Conservation (phyloP, 2,797 vertebrate genomes). For the Gallinago nigripennis region DNA sequence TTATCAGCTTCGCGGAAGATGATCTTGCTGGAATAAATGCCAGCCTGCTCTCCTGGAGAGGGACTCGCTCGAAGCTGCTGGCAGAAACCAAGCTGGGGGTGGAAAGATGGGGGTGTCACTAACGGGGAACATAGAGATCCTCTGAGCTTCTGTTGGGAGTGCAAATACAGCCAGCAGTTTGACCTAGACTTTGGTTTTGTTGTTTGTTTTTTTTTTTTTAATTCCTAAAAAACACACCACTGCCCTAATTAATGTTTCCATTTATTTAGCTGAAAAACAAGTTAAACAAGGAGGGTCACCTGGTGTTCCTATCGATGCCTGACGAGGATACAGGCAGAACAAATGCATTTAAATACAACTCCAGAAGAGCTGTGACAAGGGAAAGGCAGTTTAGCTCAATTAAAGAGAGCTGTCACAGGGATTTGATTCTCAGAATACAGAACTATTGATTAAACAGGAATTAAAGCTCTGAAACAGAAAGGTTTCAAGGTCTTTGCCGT, state of each 20-base stretch:
- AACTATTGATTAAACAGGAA: constrained; percentile 53
- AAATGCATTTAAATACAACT: constrained; percentile 42
- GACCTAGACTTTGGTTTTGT: neutral
- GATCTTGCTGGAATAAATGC: constrained; percentile 40
- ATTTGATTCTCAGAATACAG: constrained; percentile 59
- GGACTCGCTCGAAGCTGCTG: neutral
- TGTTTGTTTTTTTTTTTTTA: too few species aligned
- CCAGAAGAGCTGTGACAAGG: constrained; percentile 49
- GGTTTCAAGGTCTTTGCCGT: constrained; percentile 56
- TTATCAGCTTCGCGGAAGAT: constrained; percentile 40
- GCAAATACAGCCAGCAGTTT: neutral
- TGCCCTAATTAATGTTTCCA: constrained; percentile 52
- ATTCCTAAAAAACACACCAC: neutral
- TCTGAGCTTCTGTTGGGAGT: neutral
- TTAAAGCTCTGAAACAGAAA: constrained; percentile 50
- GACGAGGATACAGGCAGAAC: constrained; percentile 21
- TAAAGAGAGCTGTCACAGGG: constrained; percentile 54
- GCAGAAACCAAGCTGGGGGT: constrained; percentile 24
- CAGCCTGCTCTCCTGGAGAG: constrained; percentile 39
- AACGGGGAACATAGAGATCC: constrained; percentile 30
- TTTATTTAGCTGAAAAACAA: constrained; percentile 50
- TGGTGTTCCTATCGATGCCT: constrained; percentile 18
- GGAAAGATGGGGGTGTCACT: constrained; percentile 34
- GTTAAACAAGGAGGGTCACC: constrained; percentile 61
- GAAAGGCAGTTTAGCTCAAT: constrained; percentile 56